Evolutionary conservation across 2,888 invertebrate species (phyloP).

Genomic region (Lithophane leautieri): DNA sequence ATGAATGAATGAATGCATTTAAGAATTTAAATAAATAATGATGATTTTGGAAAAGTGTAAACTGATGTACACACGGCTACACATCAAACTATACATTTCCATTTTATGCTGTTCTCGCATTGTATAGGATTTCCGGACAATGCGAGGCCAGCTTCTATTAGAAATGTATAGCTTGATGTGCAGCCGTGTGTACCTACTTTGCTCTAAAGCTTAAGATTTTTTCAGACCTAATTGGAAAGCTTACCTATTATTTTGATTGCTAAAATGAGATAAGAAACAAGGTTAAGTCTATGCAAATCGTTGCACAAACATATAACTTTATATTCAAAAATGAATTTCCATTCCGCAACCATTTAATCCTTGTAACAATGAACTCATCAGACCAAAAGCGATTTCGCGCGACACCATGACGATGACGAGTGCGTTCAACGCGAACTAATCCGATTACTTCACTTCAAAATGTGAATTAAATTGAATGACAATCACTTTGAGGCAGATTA

Average conservation of each 20-base stretch:
- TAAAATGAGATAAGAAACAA: background rate
- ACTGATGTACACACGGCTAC: too few species aligned
- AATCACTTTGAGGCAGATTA: conserved; percentile 52
- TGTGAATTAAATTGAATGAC: conserved; percentile 65
- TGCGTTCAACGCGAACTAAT: conserved; percentile 57
- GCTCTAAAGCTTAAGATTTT: background rate
- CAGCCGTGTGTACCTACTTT: too few species aligned
- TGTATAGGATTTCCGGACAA: too few species aligned
- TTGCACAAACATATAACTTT: background rate
- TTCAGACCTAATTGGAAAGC: background rate
- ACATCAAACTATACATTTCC: too few species aligned
- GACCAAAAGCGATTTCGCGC: conserved; percentile 63
- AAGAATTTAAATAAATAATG: too few species aligned
- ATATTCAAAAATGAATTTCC: conserved; percentile 17
- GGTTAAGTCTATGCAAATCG: background rate
- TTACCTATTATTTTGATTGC: background rate
- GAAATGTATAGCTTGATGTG: too few species aligned
- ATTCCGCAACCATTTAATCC: conserved; percentile 52
- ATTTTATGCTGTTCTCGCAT: too few species aligned
- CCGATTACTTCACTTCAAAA: conserved; percentile 61
- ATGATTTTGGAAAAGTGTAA: too few species aligned
- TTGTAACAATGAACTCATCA: conserved; percentile 62
- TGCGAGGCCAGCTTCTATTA: too few species aligned
- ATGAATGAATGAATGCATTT: too few species aligned
- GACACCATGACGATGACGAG: conserved; percentile 49